Conservation (phyloP, 2,888 invertebrate genomes). For the Stenchaetothrips biformis region DNA sequence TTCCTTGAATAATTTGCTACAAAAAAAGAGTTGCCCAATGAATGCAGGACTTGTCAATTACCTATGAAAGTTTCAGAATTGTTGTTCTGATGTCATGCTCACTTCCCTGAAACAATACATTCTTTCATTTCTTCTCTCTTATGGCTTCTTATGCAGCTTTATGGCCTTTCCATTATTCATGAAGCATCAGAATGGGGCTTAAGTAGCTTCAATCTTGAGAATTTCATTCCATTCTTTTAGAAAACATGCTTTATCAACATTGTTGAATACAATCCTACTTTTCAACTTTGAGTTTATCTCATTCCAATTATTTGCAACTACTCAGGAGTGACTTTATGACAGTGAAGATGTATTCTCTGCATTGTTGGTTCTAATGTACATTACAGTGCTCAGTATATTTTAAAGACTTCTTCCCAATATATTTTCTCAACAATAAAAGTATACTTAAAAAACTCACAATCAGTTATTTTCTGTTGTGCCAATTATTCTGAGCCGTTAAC, state of each 20-base stretch:
- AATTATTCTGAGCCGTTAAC: not conserved
- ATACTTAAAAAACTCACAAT: not conserved
- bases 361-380: not conserved
- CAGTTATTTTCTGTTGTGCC: conserved; percentile 22
- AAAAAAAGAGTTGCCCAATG: not conserved
- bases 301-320: not conserved
- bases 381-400: not conserved
- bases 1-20: not conserved
- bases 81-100: not conserved
- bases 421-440: not conserved
- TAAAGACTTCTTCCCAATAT: not conserved
- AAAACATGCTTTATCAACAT: no score
- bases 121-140: not conserved
- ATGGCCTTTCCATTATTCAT: not conserved
- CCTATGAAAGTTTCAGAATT: not conserved
- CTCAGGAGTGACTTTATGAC: not conserved
- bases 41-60: not conserved
- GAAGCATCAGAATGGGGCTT: not conserved
- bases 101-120: conserved; percentile 2
- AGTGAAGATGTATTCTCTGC: not conserved
- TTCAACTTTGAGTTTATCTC: no score
- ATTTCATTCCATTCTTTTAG: not conserved
- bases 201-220: not conserved
- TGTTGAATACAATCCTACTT: no score
- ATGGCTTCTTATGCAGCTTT: conserved; percentile 18